Percentiles rank a stretch among this genome's conserved stretches.
Evolutionary conservation across 1,140 invertebrate species (phyloP).

Genomic region (Branchinecta lindahli): DNA sequence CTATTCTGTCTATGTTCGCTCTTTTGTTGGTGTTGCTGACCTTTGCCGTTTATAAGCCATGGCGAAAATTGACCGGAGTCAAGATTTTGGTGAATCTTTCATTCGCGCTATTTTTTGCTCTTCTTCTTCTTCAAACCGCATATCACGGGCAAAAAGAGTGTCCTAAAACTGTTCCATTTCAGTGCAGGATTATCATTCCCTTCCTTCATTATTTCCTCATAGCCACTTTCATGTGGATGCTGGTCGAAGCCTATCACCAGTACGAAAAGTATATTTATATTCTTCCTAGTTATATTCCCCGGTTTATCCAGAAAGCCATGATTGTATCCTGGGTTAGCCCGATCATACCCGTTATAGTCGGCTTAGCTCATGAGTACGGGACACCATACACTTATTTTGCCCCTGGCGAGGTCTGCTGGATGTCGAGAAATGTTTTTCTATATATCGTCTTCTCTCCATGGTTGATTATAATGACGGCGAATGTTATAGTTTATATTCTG

Average conservation of each 20-base stretch:
- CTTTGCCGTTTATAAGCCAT: conserved; percentile 25
- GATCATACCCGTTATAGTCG: conserved; percentile 22
- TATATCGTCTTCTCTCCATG: conserved; percentile 32
- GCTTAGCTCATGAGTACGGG: conserved; percentile 22
- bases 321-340: conserved; percentile 31
- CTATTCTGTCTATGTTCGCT: conserved; percentile 23
- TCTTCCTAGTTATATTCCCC: conserved; percentile 31
- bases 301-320: conserved; percentile 31
- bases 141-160: background rate
- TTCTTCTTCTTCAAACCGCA: conserved; percentile 14
- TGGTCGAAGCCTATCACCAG: conserved; percentile 33
- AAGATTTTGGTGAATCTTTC: conserved; percentile 25
- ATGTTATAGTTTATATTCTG: conserved; percentile 30
- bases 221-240: conserved; percentile 35
- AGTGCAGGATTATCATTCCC: conserved; percentile 24
- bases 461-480: conserved; percentile 30
- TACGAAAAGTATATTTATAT: conserved; percentile 34
- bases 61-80: conserved; percentile 22
- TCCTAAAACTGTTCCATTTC: conserved; percentile 17
- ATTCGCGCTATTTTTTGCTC: conserved; percentile 24
- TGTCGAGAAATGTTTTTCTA: conserved; percentile 30
- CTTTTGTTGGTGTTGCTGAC: conserved; percentile 24
- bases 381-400: conserved; percentile 22
- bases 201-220: conserved; percentile 33
- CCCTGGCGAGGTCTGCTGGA: conserved; percentile 29